Evolutionary conservation across 2,888 invertebrate species (phyloP).

Genomic region (Amiota mariae): DNA sequence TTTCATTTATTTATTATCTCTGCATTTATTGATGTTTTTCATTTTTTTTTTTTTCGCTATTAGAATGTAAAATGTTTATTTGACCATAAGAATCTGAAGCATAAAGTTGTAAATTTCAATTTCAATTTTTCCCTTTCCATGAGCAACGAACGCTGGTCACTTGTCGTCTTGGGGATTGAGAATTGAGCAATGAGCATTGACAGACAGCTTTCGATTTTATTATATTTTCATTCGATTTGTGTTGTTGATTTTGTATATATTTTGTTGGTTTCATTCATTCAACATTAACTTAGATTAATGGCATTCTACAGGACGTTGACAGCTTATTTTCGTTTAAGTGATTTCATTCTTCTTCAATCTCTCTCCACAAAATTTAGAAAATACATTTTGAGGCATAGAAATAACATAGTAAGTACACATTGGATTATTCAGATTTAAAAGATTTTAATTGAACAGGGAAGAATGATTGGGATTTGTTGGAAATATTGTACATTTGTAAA

Average conservation of each 20-base stretch:
- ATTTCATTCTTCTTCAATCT: constrained; percentile 11
- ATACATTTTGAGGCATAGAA: no score
- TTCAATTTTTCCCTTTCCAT: constrained; percentile 51
- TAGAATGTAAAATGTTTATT: constrained; percentile 36
- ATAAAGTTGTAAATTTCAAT: constrained; percentile 61
- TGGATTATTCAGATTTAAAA: no score
- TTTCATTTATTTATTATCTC: constrained; percentile 27
- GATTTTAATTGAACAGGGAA: no score
- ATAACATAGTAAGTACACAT: no score
- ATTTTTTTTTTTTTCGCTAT: constrained; percentile 40
- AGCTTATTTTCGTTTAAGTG: constrained; percentile 45
- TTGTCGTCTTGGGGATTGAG: constrained; percentile 48
- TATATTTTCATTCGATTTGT: constrained; percentile 49
- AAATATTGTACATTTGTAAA: no score
- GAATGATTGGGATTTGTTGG: no score
- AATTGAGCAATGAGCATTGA: constrained; percentile 47
- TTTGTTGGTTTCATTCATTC: constrained; percentile 39
- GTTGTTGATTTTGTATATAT: constrained; percentile 26
- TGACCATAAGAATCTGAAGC: constrained; percentile 51
- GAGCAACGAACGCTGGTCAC: constrained; percentile 43
- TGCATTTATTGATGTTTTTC: constrained; percentile 53
- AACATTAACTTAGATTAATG: constrained; percentile 60
- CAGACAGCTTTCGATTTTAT: constrained; percentile 64
- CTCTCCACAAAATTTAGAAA: no score
- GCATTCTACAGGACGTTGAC: constrained; percentile 52